Evolutionary conservation across 2,113 vertebrate species (phyloP).

Genomic region (Platanista minor): DNA sequence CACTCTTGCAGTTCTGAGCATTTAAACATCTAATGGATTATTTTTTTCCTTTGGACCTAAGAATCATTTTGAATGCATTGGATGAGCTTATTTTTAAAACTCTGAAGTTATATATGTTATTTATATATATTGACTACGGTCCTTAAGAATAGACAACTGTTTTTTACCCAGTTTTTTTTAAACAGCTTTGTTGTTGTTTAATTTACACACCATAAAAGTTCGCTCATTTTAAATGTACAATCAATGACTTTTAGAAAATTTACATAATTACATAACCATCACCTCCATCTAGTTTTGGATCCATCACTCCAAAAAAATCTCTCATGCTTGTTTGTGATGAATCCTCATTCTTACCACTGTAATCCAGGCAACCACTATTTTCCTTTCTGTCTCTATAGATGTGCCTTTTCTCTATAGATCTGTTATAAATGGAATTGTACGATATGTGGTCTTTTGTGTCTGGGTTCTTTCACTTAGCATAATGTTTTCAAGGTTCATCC

Average conservation of each 20-base stretch:
- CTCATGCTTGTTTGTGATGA: not conserved
- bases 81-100: slow-evolving; percentile 36
- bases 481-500: not conserved
- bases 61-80: slow-evolving; percentile 33
- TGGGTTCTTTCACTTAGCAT: not conserved
- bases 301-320: not conserved
- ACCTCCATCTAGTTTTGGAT: slow-evolving; percentile 15
- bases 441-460: not conserved
- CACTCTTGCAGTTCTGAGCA: not conserved
- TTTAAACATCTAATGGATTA: not conserved
- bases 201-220: not conserved
- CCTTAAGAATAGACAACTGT: not conserved
- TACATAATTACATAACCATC: not conserved
- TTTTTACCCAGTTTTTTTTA: not conserved
- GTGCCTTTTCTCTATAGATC: slow-evolving; percentile 32
- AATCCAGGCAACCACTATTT: not conserved
- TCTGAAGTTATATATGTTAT: not conserved
- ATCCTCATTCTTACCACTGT: not conserved
- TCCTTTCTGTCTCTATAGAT: not conserved
- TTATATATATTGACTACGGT: not conserved
- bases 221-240: slow-evolving; percentile 27
- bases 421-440: not conserved
- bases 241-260: slow-evolving; percentile 27
- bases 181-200: not conserved
- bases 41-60: not conserved